A percentile compares a stretch with the other conserved stretches of the same genome.
These are phyloP conservation scores for Antheraea mylitta DNA, from an alignment of 1,140 invertebrate species.

Conservation along the genomic window DNA sequence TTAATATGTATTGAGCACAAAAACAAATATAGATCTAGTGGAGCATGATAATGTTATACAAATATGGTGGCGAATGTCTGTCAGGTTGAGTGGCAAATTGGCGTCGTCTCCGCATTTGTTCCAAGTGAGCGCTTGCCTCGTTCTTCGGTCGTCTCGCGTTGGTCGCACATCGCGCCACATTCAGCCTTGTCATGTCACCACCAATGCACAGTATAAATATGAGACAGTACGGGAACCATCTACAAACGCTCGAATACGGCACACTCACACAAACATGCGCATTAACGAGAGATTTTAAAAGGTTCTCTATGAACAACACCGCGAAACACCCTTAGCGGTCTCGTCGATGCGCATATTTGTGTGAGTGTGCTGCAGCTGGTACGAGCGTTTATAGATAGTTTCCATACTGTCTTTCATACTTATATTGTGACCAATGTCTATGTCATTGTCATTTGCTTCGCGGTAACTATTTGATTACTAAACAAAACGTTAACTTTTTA, in stretches of 20 bases:
- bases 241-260: too few relatives aligned
- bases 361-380: too few relatives aligned
- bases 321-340: too few relatives aligned
- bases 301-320: too few relatives aligned
- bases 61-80: conserved; percentile 58
- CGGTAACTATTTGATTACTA: conserved; percentile 29
- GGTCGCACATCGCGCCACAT: conserved; percentile 37
- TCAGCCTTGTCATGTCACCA: conserved; percentile 49
- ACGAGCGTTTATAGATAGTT: too few relatives aligned
- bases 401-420: too few relatives aligned
- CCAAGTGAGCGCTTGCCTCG: conserved; percentile 35
- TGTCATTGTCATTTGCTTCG: conserved; percentile 49
- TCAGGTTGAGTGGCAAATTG: conserved; percentile 67
- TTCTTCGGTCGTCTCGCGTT: conserved; percentile 19
- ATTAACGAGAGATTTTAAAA: too few relatives aligned
- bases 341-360: too few relatives aligned
- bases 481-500: conserved; percentile 18
- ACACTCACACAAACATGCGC: too few relatives aligned
- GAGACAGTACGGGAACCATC: too few relatives aligned
- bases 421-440: too few relatives aligned
- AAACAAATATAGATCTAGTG: conserved; percentile 45
- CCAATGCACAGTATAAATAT: too few relatives aligned
- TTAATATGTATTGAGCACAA: conserved; percentile 39
- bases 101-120: conserved; percentile 65
- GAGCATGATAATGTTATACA: conserved; percentile 59